Evolutionary conservation across 2,888 invertebrate species (phyloP).

Genomic region (Cryptophagus acutangulus): DNA sequence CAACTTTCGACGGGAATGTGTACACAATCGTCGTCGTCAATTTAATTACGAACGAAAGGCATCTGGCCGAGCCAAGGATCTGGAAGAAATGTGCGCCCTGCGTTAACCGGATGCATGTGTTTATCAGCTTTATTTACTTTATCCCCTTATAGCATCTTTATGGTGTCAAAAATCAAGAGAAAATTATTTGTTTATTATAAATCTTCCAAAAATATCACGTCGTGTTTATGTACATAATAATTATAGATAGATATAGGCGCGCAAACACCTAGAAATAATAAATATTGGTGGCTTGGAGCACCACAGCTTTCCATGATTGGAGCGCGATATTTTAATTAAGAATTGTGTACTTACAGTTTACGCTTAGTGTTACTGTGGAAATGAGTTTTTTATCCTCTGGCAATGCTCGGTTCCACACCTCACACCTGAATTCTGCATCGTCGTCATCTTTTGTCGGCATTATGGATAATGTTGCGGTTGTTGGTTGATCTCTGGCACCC

Average conservation of each 20-base stretch:
- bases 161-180: slow-evolving; percentile 15
- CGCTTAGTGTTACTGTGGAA: slow-evolving; percentile 73
- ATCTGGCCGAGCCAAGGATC: not conserved
- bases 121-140: not conserved
- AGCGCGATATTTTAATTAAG: not conserved
- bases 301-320: not conserved
- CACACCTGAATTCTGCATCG: slow-evolving; percentile 75
- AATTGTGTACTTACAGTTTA: slow-evolving; percentile 72
- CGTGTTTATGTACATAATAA: too few species aligned
- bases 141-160: slow-evolving; percentile 16
- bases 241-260: too few species aligned
- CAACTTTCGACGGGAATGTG: too few species aligned
- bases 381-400: slow-evolving; percentile 74
- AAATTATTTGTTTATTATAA: slow-evolving; percentile 13
- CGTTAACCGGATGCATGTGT: slow-evolving; percentile 7
- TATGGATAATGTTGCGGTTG: slow-evolving; percentile 69
- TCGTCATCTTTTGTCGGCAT: slow-evolving; percentile 81
- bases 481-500: slow-evolving; percentile 68
- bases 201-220: not conserved
- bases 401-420: slow-evolving; percentile 87
- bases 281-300: too few species aligned
- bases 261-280: too few species aligned
- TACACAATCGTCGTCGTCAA: too few species aligned
- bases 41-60: slow-evolving; percentile 1
- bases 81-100: not conserved